Percentiles rank a stretch among this genome's conserved stretches.
Evolutionary conservation across 2,113 vertebrate genomes (phyloP).

Genomic region (Thryonomys swinderianus): DNA sequence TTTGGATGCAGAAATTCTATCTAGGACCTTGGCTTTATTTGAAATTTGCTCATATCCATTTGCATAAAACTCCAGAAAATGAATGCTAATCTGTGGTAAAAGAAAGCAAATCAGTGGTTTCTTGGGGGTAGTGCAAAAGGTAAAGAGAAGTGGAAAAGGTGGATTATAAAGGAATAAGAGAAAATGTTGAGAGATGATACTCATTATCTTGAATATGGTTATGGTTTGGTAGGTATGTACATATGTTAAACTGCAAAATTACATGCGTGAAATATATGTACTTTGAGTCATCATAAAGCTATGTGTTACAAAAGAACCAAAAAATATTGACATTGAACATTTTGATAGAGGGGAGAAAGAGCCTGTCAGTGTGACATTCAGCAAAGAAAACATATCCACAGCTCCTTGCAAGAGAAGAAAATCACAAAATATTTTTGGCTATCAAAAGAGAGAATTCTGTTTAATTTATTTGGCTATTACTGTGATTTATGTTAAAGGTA

Average conservation of each 20-base stretch:
- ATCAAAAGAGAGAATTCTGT: neutral
- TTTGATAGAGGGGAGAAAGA: neutral
- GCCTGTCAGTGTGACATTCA: neutral
- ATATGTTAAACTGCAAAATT: neutral
- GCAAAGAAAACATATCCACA: constrained; percentile 20
- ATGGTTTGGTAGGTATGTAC: neutral
- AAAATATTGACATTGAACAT: neutral
- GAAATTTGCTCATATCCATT: neutral
- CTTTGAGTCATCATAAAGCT: constrained; percentile 31
- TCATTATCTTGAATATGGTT: constrained; percentile 27
- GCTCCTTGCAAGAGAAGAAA: constrained; percentile 15
- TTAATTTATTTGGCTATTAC: neutral
- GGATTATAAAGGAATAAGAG: neutral
- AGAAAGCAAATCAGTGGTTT: neutral
- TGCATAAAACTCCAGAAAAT: constrained; percentile 13
- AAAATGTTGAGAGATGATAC: neutral
- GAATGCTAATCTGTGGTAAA: neutral
- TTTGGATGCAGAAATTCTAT: too few species aligned
- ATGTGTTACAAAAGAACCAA: neutral
- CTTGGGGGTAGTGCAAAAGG: neutral
- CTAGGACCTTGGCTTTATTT: too few species aligned
- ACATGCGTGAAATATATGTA: neutral
- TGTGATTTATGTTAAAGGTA: neutral
- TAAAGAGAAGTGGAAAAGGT: neutral
- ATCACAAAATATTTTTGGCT: constrained; percentile 5